These are phyloP conservation scores for Dendropsophus ebraccatus DNA, from an alignment of 2,113 vertebrate species.

Conservation along the genomic window DNA sequence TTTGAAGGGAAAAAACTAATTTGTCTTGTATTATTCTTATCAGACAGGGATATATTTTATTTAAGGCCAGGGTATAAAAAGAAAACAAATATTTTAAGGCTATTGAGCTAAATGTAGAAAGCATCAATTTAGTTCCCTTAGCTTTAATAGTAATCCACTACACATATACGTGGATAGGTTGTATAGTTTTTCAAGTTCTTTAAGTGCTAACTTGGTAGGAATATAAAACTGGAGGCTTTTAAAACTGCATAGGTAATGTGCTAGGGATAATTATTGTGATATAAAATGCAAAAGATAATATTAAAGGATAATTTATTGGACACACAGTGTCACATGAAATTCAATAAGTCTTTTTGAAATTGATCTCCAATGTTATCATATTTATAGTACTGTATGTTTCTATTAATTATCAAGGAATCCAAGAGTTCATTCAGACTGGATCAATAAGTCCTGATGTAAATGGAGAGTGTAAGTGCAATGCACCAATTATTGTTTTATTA, in stretches of 20 bases:
- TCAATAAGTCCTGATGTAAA: not conserved
- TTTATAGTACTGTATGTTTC: not conserved
- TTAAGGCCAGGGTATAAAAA: too few species aligned
- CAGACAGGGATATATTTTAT: too few species aligned
- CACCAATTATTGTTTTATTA: not conserved
- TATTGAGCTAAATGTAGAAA: not conserved
- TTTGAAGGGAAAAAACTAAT: too few species aligned
- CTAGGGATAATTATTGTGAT: not conserved
- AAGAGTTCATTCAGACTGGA: not conserved
- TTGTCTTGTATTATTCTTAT: too few species aligned
- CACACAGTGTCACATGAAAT: not conserved
- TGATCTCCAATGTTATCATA: not conserved
- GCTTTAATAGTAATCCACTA: not conserved
- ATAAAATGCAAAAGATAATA: not conserved
- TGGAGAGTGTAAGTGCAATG: not conserved
- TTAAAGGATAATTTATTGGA: not conserved
- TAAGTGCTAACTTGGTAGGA: not conserved
- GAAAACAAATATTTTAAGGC: not conserved
- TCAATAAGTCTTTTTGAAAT: not conserved
- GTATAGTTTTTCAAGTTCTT: not conserved
- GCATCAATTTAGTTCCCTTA: not conserved
- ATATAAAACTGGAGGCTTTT: not conserved
- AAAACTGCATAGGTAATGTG: not conserved
- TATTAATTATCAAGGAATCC: not conserved
- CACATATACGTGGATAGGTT: not conserved